Evolutionary conservation across 2,888 invertebrate species (phyloP), one percentile per base, ranked within the genome.

Genomic region (Terebella lapidaria): DNA sequence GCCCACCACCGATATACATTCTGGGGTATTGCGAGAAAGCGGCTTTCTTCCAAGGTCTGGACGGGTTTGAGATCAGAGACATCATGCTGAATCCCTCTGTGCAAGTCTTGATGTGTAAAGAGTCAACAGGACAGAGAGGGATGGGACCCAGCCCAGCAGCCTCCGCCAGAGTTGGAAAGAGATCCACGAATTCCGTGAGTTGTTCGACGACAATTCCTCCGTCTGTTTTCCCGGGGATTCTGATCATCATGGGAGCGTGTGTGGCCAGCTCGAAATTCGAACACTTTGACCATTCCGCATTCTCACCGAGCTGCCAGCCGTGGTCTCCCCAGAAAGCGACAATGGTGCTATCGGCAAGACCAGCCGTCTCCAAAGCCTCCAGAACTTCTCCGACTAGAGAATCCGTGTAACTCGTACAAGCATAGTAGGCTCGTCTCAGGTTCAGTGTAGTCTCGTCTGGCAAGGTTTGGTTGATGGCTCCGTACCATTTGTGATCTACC

Each of bases 81-180:
- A 65, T 24, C 25, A 66, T 28, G 52, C 64, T 65, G 10, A 20
- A 29, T 15, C 66, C 66, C 47, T 66, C 66, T 1, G 51, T 51
- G 54, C 66, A 66, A 3, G 56, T 27, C 15, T 26, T n/a, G 20
- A 61, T 46, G 18, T 30, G 30, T 2, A 45, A 18, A 26, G 64
- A 62, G 24, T 62, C 51, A 24, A 53, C 22, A 2, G 66, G 66
- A 28, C 66, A 66, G 1, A 60, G 54, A 3, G 57, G 45, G 10
- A 62, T n/a, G 1, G 56, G 27, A 4, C 56, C 54, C 1, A 64
- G 52, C 22, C 67, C 70, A 26, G 72, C 70, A 3, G 71, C 71
- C 35, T 72, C 71, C 0, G 66, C 71, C 4, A 71, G 61, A 1
- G 71, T 71, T 2, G 72, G 72, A 52, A 70, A 71, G 1, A 72